A percentile compares a stretch with the other conserved stretches of the same genome.
Evolutionary conservation across 1,140 invertebrate genomes (phyloP).

Genomic region (Sinella curviseta): DNA sequence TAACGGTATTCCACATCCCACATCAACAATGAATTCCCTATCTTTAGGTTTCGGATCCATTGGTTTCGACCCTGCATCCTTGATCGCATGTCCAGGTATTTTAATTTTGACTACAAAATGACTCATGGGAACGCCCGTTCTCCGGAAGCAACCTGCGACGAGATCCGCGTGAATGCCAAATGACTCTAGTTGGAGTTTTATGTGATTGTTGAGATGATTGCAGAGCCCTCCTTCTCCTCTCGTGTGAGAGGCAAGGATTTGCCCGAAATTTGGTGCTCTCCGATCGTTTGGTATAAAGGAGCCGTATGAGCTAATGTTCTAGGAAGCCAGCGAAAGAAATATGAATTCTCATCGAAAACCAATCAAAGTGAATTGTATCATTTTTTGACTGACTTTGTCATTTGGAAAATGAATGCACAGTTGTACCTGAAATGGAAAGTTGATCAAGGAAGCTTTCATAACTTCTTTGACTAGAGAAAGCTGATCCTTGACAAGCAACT

Average conservation of each 20-base stretch:
- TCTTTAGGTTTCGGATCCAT: not conserved
- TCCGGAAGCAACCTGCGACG: slow-evolving; percentile 30
- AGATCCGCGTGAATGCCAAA: slow-evolving; percentile 31
- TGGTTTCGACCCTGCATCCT: not conserved
- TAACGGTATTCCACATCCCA: slow-evolving; percentile 38
- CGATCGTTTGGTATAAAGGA: not conserved
- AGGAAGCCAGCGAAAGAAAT: too few relatives aligned
- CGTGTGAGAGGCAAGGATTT: not conserved
- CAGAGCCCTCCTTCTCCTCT: slow-evolving; percentile 30
- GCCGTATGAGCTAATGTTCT: slow-evolving; percentile 37
- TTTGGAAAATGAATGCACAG: not conserved
- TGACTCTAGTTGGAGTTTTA: slow-evolving; percentile 28
- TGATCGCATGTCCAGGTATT: slow-evolving; percentile 11
- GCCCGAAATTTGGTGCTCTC: not conserved
- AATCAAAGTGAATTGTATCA: too few relatives aligned
- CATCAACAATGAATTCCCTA: slow-evolving; percentile 35
- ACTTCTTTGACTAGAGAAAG: slow-evolving; percentile 33
- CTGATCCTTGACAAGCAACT: slow-evolving; percentile 26
- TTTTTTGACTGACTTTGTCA: too few relatives aligned
- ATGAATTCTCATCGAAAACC: too few relatives aligned
- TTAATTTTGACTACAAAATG: slow-evolving; percentile 19
- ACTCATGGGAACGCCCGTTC: slow-evolving; percentile 33
- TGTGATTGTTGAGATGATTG: slow-evolving; percentile 33
- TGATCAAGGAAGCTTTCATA: slow-evolving; percentile 28
- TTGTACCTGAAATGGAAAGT: slow-evolving; percentile 44